Base-by-base conservation (phyloP, 2,888 invertebrate genomes). In the Seira ritae region DNA sequence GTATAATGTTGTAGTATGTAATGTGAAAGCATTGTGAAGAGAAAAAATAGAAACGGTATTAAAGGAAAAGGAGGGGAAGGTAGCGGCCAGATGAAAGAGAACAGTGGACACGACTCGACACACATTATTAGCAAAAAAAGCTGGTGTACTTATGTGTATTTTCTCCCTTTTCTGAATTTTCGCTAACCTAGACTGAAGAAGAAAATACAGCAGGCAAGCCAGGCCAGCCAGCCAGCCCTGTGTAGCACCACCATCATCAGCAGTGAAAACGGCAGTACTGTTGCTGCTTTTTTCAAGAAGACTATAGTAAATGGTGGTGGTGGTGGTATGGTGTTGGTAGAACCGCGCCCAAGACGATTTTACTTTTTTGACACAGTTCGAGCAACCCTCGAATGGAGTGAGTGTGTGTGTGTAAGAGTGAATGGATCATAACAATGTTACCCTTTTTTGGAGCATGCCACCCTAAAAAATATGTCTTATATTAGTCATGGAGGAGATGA, bases 261-360 rank as follows among this genome's bases (percentile, higher is more conserved):
- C 75, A 77, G 69, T 69, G 70, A 77, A 77, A 77, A 70, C 77
- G 69, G 77, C 77, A 77, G 77, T 77, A 70, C 77, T 69, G 68
- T 69, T 19, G 66, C 65, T 66, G 42, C 37, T 17, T 12, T 42
- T 42, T 42, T 12, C 42, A 42, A 42, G 37, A 69, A 78, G 70
- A 78, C 70, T 77, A 70, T 77, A 62, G 62, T 66, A 79, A 67
- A 22, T 50, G 4, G 68, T 67, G 50, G 62, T 77, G 67, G 31
- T 80, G 65, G 81, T 72, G 6, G 10, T 62, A 67, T 82, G 82
- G 70, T 83, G 78, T 83, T 78, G 83, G 74, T 73, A 74, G 83
- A 83, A 83, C 83, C 83, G 83, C 83, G 83, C 83, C 83, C 83
- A 83, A 77, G 83, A 83, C 83, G 69, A 83, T 78, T 83, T 83